These are phyloP conservation scores for Euphydryas editha DNA, from an alignment of 2,888 invertebrate species.

Conservation along the genomic window DNA sequence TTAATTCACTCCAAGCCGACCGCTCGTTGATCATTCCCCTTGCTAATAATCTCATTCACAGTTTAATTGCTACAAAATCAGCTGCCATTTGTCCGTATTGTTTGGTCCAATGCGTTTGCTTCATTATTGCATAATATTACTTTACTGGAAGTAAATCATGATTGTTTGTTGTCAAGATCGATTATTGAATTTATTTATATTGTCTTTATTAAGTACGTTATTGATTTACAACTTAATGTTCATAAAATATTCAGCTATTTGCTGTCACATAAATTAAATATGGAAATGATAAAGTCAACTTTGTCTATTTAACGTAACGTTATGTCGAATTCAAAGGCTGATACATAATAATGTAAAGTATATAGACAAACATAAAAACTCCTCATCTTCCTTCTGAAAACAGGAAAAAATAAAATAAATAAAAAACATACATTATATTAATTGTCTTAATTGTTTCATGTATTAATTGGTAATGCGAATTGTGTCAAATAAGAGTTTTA, in stretches of 20 bases:
- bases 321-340: too few species aligned
- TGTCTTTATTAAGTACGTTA: background rate
- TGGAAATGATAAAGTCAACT: too few species aligned
- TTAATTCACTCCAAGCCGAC: conserved; percentile 46
- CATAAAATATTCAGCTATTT: too few species aligned
- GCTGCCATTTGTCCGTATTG: conserved; percentile 52
- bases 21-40: conserved; percentile 49
- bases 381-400: too few species aligned
- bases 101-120: conserved; percentile 30
- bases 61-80: conserved; percentile 63
- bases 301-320: too few species aligned
- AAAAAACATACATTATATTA: background rate
- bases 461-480: conserved; percentile 2
- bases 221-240: too few species aligned
- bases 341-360: too few species aligned
- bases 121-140: conserved; percentile 30
- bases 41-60: conserved; percentile 48
- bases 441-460: background rate
- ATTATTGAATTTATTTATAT: background rate
- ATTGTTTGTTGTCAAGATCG: conserved; percentile 5
- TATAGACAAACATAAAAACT: too few species aligned
- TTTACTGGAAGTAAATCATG: conserved; percentile 24
- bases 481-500: conserved; percentile 9
- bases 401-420: background rate
- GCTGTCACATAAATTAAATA: too few species aligned